A percentile compares a stretch with the other conserved stretches of the same genome.
phyloP scores from a whole-genome alignment of 2,888 invertebrate species.

The Acanthopleura granulata region DNA sequence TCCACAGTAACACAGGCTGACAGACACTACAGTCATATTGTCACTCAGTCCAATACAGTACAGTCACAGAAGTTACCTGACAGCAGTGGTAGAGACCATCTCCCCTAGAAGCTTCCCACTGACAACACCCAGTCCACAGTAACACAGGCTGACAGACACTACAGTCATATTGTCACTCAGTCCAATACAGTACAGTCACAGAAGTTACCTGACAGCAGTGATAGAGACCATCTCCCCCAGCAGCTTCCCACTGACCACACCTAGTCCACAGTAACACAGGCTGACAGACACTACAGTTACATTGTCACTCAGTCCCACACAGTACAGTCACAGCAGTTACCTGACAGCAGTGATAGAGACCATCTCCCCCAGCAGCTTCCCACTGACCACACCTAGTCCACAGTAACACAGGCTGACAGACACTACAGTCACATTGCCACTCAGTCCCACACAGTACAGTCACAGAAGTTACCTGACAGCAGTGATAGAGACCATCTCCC shows the following conservation, averaged over 20 bases:
- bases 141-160: constrained; percentile 62
- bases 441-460: constrained; percentile 52
- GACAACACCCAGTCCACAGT: constrained; percentile 59
- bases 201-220: constrained; percentile 60
- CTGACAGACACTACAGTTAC: constrained; percentile 59
- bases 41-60: too few species aligned
- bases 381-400: constrained; percentile 59
- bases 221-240: constrained; percentile 60
- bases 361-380: constrained; percentile 56
- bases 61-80: constrained; percentile 29
- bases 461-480: constrained; percentile 54
- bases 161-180: too few species aligned
- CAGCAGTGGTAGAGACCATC: constrained; percentile 60
- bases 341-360: constrained; percentile 61
- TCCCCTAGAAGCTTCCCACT: constrained; percentile 61
- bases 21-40: constrained; percentile 27
- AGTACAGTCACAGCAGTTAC: constrained; percentile 39
- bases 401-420: constrained; percentile 66
- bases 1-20: constrained; percentile 67
- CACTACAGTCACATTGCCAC: constrained; percentile 54
- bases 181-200: too few species aligned
- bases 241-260: constrained; percentile 53
- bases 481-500: constrained; percentile 59
- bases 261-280: constrained; percentile 65
- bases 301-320: constrained; percentile 60